Evolutionary conservation across 2,113 vertebrate genomes (phyloP).

Genomic region (Gobius niger): DNA sequence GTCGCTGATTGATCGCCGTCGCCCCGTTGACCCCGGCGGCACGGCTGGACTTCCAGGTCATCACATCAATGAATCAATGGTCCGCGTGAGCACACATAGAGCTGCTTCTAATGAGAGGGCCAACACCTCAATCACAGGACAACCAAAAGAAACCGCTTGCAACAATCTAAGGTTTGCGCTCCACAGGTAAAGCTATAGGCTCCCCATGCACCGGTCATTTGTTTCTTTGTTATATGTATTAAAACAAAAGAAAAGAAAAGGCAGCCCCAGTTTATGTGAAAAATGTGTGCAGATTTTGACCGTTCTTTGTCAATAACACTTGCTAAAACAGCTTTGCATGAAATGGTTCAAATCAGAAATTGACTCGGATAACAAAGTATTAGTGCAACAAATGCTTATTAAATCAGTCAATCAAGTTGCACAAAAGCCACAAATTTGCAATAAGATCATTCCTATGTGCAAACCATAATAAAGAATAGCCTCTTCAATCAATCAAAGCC

Average conservation of each 20-base stretch:
- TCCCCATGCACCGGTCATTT: not conserved
- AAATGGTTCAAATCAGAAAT: too few relatives aligned
- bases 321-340: too few relatives aligned
- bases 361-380: too few relatives aligned
- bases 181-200: not conserved
- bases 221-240: too few relatives aligned
- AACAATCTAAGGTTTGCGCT: slow-evolving; percentile 25
- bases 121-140: slow-evolving; percentile 47
- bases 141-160: slow-evolving; percentile 41
- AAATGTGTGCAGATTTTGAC: too few relatives aligned
- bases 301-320: too few relatives aligned
- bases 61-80: slow-evolving; percentile 58
- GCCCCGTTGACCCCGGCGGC: slow-evolving; percentile 40
- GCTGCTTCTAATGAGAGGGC: slow-evolving; percentile 62
- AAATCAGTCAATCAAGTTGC: too few relatives aligned
- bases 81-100: slow-evolving; percentile 60
- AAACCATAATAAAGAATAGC: not conserved
- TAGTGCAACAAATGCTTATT: too few relatives aligned
- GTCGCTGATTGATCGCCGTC: slow-evolving; percentile 60
- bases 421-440: too few relatives aligned
- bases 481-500: not conserved
- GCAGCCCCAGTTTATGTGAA: too few relatives aligned
- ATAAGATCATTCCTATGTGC: not conserved
- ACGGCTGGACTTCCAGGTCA: slow-evolving; percentile 55
- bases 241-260: too few relatives aligned